Conservation (phyloP, 1,140 invertebrate genomes). For the Acromyrmex heyeri region DNA sequence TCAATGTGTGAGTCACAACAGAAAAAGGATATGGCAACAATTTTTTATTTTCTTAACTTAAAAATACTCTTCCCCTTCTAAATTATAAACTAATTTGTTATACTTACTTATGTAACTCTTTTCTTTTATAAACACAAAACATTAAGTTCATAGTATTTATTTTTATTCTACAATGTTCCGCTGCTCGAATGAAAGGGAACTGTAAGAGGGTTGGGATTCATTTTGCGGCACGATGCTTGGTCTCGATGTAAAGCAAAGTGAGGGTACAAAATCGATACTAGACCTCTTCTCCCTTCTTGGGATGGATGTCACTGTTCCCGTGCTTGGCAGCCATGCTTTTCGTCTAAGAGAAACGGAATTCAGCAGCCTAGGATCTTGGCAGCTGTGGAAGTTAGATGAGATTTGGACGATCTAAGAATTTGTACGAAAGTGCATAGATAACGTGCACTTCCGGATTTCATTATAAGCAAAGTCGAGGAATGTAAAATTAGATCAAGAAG, state of each 20-base stretch:
- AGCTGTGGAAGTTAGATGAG: conserved; percentile 22
- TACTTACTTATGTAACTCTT: background rate
- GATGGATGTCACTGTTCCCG: conserved; percentile 79
- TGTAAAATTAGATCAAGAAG: conserved; percentile 7
- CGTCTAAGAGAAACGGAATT: conserved; percentile 45
- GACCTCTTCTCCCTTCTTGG: conserved; percentile 70
- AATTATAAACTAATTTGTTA: background rate
- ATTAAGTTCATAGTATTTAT: background rate
- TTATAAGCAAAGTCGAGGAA: background rate
- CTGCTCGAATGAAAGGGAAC: conserved; percentile 11
- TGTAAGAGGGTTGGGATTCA: conserved; percentile 50
- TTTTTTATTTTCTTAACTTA: background rate
- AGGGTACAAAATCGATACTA: conserved; percentile 80
- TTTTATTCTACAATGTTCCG: conserved; percentile 10
- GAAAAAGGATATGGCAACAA: background rate
- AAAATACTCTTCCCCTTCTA: background rate
- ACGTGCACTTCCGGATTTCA: background rate
- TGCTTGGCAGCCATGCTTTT: conserved; percentile 74
- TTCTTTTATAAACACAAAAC: background rate
- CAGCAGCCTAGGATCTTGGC: conserved; percentile 18
- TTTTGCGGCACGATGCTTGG: conserved; percentile 47
- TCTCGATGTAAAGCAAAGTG: conserved; percentile 59
- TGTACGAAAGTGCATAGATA: background rate
- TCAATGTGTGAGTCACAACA: background rate
- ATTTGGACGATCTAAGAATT: conserved; percentile 26